phyloP scores from a whole-genome alignment of 2,797 vertebrate genomes.

The Characodon lateralis region DNA sequence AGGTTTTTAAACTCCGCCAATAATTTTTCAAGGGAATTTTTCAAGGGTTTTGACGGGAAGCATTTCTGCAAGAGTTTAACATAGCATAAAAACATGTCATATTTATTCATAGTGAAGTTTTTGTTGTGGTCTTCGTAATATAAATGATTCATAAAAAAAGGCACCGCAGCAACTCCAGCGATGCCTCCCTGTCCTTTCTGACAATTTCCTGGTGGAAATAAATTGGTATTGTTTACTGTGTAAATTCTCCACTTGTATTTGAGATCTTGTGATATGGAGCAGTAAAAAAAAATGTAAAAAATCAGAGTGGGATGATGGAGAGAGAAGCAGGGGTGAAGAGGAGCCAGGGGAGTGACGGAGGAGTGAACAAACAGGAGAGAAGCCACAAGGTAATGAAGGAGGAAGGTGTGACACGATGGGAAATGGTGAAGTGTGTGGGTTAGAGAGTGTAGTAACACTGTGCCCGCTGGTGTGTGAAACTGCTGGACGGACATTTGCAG shows the following conservation, averaged over 20 bases:
- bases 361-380: slow-evolving; percentile 28
- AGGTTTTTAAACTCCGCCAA: slow-evolving; percentile 29
- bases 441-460: slow-evolving; percentile 36
- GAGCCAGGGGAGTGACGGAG: slow-evolving; percentile 45
- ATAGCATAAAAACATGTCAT: neutral
- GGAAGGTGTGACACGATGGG: slow-evolving; percentile 53
- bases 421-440: slow-evolving; percentile 33
- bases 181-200: neutral
- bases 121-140: neutral
- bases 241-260: slow-evolving; percentile 19
- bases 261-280: slow-evolving; percentile 23
- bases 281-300: slow-evolving; percentile 33
- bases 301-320: slow-evolving; percentile 29
- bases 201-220: neutral
- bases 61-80: neutral
- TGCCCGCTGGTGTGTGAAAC: slow-evolving; percentile 53
- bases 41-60: slow-evolving; percentile 12
- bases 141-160: neutral
- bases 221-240: slow-evolving; percentile 50
- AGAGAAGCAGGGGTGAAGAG: slow-evolving; percentile 31
- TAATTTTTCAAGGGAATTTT: slow-evolving; percentile 21
- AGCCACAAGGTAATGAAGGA: slow-evolving; percentile 12
- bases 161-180: neutral
- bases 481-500: slow-evolving; percentile 38
- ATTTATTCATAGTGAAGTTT: neutral